These are phyloP conservation scores for Sylvilagus floridanus DNA, from an alignment of 2,797 vertebrate species.

Conservation along the genomic window DNA sequence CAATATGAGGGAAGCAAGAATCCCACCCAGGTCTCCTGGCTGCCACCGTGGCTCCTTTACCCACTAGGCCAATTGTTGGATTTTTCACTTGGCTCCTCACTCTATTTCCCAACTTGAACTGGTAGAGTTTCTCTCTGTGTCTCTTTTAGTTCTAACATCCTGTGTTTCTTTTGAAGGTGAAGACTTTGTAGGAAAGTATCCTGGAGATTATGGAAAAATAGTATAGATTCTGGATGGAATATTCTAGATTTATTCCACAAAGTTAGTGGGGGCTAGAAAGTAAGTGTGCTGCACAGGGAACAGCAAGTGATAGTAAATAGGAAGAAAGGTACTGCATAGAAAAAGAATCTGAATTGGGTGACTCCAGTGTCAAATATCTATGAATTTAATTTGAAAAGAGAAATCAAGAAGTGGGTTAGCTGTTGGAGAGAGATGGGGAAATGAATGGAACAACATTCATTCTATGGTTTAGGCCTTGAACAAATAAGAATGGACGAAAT, in stretches of 20 bases:
- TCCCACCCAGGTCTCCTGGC: not conserved
- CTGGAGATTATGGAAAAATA: not conserved
- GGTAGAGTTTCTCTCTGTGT: not conserved
- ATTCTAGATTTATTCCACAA: not conserved
- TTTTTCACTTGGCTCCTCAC: not conserved
- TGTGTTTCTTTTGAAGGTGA: not conserved
- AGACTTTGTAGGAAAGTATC: not conserved
- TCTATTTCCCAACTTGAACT: not conserved
- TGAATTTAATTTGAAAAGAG: not conserved
- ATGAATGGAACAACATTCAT: not conserved
- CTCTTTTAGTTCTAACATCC: not conserved
- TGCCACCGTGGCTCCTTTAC: not conserved
- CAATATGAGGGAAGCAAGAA: not conserved
- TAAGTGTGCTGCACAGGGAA: not conserved
- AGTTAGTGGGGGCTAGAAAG: not conserved
- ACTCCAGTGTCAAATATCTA: not conserved
- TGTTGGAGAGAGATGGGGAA: not conserved
- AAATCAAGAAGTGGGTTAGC: not conserved
- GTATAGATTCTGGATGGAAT: too few relatives aligned
- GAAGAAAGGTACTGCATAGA: not conserved
- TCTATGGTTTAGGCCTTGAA: not conserved
- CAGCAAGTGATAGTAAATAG: not conserved
- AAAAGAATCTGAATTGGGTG: not conserved
- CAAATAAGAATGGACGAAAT: not conserved
- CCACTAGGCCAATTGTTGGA: not conserved